A percentile compares a stretch with the other conserved stretches of the same genome.
phyloP scores from a whole-genome alignment of 2,797 vertebrate species.

The Cheirogaleus major region DNA sequence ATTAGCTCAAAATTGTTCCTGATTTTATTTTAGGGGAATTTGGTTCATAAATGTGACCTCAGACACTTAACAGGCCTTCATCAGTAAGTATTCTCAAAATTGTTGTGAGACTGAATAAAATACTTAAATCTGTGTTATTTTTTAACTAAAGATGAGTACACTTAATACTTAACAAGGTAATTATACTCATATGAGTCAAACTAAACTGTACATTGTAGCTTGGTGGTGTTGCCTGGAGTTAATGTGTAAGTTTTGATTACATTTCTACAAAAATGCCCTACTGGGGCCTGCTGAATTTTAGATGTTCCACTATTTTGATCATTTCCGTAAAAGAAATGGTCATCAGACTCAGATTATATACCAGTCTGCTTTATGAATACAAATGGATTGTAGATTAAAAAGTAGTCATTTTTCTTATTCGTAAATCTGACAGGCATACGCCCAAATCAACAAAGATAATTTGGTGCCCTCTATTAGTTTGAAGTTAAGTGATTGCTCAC shows the following conservation, averaged over 20 bases:
- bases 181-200: slow-evolving; percentile 1
- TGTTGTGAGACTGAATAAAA: neutral
- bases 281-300: slow-evolving; percentile 43
- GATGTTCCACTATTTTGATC: neutral
- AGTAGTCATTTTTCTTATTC: slow-evolving; percentile 48
- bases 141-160: neutral
- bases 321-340: slow-evolving; percentile 44
- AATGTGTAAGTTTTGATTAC: slow-evolving; percentile 16
- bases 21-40: slow-evolving; percentile 23
- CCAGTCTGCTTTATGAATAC: slow-evolving; percentile 44
- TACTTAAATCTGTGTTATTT: slow-evolving; percentile 13
- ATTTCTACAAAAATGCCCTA: slow-evolving; percentile 36
- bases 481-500: slow-evolving; percentile 33
- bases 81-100: slow-evolving; percentile 54
- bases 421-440: slow-evolving; percentile 1
- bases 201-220: neutral
- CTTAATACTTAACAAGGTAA: slow-evolving; percentile 13
- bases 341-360: slow-evolving; percentile 46
- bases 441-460: slow-evolving; percentile 19
- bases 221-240: slow-evolving; percentile 39
- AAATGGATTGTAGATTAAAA: slow-evolving; percentile 38
- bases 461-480: slow-evolving; percentile 35
- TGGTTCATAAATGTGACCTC: slow-evolving; percentile 40
- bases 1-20: slow-evolving; percentile 8
- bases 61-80: slow-evolving; percentile 22